Evolutionary conservation across 2,113 vertebrate genomes (phyloP), one percentile per base, ranked within the genome.

Genomic region (Albula glossodonta): DNA sequence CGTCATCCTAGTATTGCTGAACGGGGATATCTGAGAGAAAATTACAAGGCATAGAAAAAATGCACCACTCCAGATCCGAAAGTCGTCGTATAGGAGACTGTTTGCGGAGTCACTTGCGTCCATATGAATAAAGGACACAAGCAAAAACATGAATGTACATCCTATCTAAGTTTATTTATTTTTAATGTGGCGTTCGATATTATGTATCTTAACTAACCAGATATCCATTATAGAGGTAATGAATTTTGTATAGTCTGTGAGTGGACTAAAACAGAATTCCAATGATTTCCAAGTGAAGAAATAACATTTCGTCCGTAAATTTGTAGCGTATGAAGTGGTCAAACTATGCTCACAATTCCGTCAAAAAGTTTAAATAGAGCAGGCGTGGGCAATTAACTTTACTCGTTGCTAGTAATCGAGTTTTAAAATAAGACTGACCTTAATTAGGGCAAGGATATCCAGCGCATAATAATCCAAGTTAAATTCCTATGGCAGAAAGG

Each of bases 351-450:
- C 17, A 50, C 41, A 79, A 79, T 79, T 79, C 41, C 10, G 41
- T 17, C 50, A 50, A 56, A 74, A 81, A 85, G 84, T 85, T 80
- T 60, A 15, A 85, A 85, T 63, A 63, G 81, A 60, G 66, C 17
- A 66, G 11, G 17, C 5, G 57, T 70, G 12, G 19, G 78, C 12
- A 51, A 5, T 11, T 53, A 63, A 80, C 57, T 25, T 80, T 17
- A 50, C 78, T 80, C 78, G 11, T 50, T 56, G 49, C 84, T 63
- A 80, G 50, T 41, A 66, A 56, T 81, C 12, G 31, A 60, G 17
- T 25, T 78, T 86, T 56, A 77, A 82, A 86, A 52, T n/a, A 78
- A 77, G 66, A 94, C 95, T 95, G 92, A 96, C 95, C 95, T 95
- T 87, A 90, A 88, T 80, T 83, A 85, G 89, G 63, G 77, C 82